Percentiles rank a stretch among this genome's conserved stretches.
Evolutionary conservation across 2,113 vertebrate species (phyloP).

Genomic region (Fulica atra): DNA sequence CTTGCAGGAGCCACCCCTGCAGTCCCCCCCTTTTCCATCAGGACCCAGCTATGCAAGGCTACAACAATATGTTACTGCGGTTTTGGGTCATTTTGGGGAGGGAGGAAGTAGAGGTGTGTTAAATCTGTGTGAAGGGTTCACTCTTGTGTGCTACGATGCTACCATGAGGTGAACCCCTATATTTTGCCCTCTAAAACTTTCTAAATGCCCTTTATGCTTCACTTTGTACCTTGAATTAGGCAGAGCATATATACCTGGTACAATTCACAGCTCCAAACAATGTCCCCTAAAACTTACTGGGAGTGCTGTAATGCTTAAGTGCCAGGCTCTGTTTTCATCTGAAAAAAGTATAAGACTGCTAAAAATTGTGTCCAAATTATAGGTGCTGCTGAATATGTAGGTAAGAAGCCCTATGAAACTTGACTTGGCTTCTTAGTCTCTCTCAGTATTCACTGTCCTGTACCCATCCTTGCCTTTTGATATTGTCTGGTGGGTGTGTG

Average conservation of each 20-base stretch:
- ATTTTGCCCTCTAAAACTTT: neutral
- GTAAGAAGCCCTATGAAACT: neutral
- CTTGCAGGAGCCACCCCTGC: no score
- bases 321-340: neutral
- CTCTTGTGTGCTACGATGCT: neutral
- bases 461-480: neutral
- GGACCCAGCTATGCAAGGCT: no score
- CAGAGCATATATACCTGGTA: neutral
- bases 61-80: neutral
- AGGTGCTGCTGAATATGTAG: neutral
- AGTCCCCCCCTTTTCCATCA: no score
- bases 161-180: neutral
- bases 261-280: neutral
- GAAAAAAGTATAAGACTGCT: neutral
- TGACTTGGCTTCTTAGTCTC: neutral
- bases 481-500: neutral
- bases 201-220: neutral
- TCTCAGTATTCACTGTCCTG: rapidly evolving
- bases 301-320: neutral
- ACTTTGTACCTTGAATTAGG: neutral
- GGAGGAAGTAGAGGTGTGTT: neutral
- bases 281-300: neutral
- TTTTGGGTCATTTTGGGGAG: neutral
- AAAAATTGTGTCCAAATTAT: neutral
- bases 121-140: neutral